These are phyloP conservation scores for Campoplex nolae DNA, from an alignment of 2,888 invertebrate genomes.

Conservation along the genomic window DNA sequence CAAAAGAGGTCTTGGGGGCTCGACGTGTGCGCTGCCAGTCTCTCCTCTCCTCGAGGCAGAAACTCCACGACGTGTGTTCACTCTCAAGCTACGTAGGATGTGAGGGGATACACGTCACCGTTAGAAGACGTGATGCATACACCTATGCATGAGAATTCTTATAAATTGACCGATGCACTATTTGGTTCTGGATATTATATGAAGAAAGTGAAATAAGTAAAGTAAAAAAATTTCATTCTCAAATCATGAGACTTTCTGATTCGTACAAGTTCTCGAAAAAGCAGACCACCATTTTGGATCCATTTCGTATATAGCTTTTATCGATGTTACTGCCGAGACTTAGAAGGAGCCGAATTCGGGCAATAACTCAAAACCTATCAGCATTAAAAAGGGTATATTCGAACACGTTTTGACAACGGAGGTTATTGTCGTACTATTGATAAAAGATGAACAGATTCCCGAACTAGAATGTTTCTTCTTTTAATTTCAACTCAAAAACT, in stretches of 20 bases:
- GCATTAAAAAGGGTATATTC: too few relatives aligned
- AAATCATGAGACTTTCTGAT: not conserved
- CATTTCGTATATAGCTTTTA: too few relatives aligned
- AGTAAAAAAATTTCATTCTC: not conserved
- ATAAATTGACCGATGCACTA: too few relatives aligned
- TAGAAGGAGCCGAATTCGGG: not conserved
- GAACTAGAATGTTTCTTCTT: not conserved
- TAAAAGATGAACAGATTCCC: not conserved
- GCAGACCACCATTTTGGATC: not conserved
- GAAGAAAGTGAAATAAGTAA: not conserved
- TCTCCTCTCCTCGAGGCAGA: conserved; percentile 46
- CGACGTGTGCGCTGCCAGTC: conserved; percentile 52
- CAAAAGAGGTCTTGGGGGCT: conserved; percentile 40
- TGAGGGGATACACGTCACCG: conserved; percentile 53
- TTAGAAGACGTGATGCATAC: conserved; percentile 42
- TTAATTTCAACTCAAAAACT: not conserved
- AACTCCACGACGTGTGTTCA: conserved; percentile 38
- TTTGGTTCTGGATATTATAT: not conserved
- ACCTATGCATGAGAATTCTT: conserved; percentile 17
- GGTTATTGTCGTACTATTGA: too few relatives aligned
- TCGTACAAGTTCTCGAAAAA: not conserved
- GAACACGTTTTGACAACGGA: too few relatives aligned
- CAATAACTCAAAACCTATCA: not conserved
- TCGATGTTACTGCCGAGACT: too few relatives aligned
- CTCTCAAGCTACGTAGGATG: conserved; percentile 27